Conservation (phyloP, 2,797 vertebrate genomes). For the Rhynchonycteris naso region DNA sequence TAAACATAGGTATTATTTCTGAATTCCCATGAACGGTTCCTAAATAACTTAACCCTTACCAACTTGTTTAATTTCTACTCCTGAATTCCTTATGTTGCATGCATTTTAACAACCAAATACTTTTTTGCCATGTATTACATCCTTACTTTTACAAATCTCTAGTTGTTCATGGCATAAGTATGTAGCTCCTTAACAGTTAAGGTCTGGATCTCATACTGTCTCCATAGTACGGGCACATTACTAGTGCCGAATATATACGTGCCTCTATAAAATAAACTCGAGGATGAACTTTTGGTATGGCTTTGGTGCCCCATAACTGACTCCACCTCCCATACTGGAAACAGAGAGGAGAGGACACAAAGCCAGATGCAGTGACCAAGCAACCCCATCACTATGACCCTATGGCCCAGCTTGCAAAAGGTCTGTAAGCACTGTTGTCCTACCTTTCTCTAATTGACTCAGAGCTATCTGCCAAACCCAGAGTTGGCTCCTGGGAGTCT, state of each 20-base stretch:
- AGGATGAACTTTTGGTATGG: neutral
- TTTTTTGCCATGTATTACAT: conserved; percentile 6
- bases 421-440: neutral
- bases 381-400: neutral
- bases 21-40: neutral
- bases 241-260: neutral
- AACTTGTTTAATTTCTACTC: conserved; percentile 10
- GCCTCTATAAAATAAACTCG: neutral
- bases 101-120: conserved; percentile 25
- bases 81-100: neutral
- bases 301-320: neutral
- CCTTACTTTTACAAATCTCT: neutral
- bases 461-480: neutral
- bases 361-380: neutral
- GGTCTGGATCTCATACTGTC: neutral
- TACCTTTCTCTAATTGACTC: neutral
- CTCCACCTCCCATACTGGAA: neutral
- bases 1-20: conserved; percentile 12
- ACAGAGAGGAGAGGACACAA: neutral
- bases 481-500: neutral
- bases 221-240: neutral
- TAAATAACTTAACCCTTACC: conserved; percentile 25
- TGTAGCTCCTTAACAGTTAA: neutral
- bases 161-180: neutral
- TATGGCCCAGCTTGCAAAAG: neutral